Percentiles rank a stretch among this genome's conserved stretches.
phyloP scores from a whole-genome alignment of 2,113 vertebrate species.

The Willisornis vidua region DNA sequence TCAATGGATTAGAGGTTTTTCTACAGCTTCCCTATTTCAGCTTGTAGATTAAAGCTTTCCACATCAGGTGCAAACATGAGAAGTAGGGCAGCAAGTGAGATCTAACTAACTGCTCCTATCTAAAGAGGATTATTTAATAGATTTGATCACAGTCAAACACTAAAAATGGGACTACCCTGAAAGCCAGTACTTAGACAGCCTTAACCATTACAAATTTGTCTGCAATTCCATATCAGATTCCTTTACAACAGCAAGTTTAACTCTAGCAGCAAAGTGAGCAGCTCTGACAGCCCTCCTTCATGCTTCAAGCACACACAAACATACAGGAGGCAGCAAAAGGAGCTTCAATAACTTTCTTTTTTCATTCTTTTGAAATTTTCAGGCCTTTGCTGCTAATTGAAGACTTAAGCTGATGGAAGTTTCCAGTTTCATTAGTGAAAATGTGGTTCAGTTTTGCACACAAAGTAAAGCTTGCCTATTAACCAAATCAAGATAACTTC shows the following conservation, averaged over 20 bases:
- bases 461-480: not conserved
- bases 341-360: not conserved
- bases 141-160: not conserved
- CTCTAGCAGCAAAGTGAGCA: not conserved
- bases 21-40: not conserved
- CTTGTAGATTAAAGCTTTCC: not conserved
- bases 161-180: not conserved
- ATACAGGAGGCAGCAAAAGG: rapidly evolving
- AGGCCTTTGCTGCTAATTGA: not conserved
- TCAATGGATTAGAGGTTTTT: not conserved
- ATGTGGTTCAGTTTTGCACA: not conserved
- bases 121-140: not conserved
- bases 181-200: not conserved
- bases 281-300: not conserved
- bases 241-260: not conserved
- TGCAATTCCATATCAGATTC: not conserved
- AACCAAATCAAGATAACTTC: not conserved
- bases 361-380: not conserved
- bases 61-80: not conserved
- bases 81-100: not conserved
- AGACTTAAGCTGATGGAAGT: not conserved
- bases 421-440: not conserved
- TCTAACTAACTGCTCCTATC: not conserved
- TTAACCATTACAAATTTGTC: not conserved
- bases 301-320: not conserved